Evolutionary conservation across 2,797 vertebrate genomes (phyloP), one percentile per base, ranked within the genome.

Genomic region (Hippopotamyrus pictus): DNA sequence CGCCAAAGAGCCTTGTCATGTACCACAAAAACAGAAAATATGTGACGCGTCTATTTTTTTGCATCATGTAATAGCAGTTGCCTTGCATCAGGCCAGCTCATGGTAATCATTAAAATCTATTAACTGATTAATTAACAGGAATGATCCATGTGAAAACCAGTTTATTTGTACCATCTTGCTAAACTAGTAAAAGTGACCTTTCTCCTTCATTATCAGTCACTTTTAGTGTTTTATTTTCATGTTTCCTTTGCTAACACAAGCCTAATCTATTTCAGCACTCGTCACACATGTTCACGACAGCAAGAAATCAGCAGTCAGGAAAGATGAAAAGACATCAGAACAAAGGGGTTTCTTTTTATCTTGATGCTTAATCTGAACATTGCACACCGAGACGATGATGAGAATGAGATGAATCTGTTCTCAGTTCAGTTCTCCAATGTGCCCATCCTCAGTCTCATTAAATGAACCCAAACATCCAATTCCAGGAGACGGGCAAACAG

Each of bases 401-500:
- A 79, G 48, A 85, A 54, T 86, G 25, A 54, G 48, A 19, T 37
- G 6, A 33, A 86, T 86, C 85, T 86, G 85, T 86, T 84, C 41
- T 50, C 19, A 48, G 82, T 50, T 84, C 82, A 84, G 50, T 86
- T 54, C 85, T 54, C 5, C 84, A 51, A 19, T 54, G 88, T 59
- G 11, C 29, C 65, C 65, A 19, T n/a, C 48, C 48, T 37, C 62
- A 37, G 25, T 46, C 87, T 88, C 57, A 88, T 46, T 87, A 62
- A 88, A 44, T 41, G 69, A 76, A 29, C 41, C 44, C 87, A 88
- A 48, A 53, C 62, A 41, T 9, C 57, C 14, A 82, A 83, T 57
- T 51, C 9, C 3, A 1, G 7, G 1, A 50, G 14, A 53, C 2
- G 12, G 22, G 5, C 22, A 29, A 46, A 82, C 29, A 37, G 19